These are phyloP conservation scores for Microcaecilia unicolor DNA, from an alignment of 2,797 vertebrate genomes.

Conservation along the genomic window DNA sequence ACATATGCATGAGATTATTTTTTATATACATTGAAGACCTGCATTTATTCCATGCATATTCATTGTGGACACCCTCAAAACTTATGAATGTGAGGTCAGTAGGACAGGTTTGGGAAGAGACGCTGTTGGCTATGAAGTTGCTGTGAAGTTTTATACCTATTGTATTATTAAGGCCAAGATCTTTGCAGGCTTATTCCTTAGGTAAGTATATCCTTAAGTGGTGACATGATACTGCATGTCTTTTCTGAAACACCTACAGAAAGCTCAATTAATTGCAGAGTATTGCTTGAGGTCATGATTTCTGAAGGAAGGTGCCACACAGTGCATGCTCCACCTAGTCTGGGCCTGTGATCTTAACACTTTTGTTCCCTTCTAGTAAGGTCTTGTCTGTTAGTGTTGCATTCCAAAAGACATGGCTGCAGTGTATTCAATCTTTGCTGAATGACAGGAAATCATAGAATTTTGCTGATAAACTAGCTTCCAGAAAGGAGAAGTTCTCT, in stretches of 20 bases:
- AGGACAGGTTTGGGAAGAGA: too few species aligned
- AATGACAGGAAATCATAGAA: slow-evolving; percentile 11
- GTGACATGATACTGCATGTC: slow-evolving; percentile 21
- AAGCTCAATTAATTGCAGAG: slow-evolving; percentile 22
- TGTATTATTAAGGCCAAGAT: neutral
- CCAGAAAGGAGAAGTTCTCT: neutral
- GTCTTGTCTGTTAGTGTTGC: neutral
- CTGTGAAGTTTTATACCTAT: neutral
- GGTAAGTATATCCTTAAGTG: slow-evolving; percentile 12
- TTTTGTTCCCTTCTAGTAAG: slow-evolving; percentile 2
- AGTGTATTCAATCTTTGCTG: neutral
- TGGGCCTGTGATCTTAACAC: neutral
- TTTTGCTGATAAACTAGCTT: neutral
- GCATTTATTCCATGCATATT: too few species aligned
- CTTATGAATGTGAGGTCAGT: too few species aligned
- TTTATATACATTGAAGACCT: too few species aligned
- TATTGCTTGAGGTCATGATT: slow-evolving; percentile 14
- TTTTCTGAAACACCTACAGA: slow-evolving; percentile 15
- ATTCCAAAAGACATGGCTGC: neutral
- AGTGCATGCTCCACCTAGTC: slow-evolving; percentile 20
- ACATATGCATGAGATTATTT: too few species aligned
- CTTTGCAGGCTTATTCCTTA: slow-evolving; percentile 2
- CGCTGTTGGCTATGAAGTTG: too few species aligned
- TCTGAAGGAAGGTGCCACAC: slow-evolving; percentile 19
- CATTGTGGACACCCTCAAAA: too few species aligned